Base-by-base conservation (phyloP, 2,888 invertebrate species). In the Electrophaes corylata region DNA sequence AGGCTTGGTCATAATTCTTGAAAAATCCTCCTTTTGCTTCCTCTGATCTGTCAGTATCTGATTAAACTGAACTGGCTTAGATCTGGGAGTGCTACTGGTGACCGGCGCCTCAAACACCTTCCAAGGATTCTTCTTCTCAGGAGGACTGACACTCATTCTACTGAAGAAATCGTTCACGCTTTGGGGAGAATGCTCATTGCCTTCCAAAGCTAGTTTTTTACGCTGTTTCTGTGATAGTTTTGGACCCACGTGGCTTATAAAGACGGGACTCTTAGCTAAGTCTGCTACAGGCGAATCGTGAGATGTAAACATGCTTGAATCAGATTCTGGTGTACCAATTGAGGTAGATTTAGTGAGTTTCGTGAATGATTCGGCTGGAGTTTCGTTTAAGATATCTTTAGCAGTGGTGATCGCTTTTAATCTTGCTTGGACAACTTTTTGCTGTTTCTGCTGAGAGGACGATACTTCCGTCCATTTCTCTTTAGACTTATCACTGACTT, bases 31-130 rank as follows among this genome's bases (percentile, higher is more conserved):
- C 62, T 94, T 94, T 74, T 95, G 95, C 52, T 95, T 94, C 69
- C 92, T 93, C 81, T 97, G 96, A 69, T 95, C 95, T 11, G 94
- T 94, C 49, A 96, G 88, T 62, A 97, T 96, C 62, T 91, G 83
- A 65, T 90, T 81, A 56, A 91, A 91, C 60, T 85, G 83, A 48
- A 90, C 73, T 1, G 82, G 62, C 62, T 84, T 87, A 0, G 76
- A 74, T 53, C 72, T 94, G 83, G 61, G 93, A 72, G 79, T 88
- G 75, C 78, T 91, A 66, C 75, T 83, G 5, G 83, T 81, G 0
- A 79, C 57, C 2, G 82, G 83, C 0, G 65, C 66, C 60, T 86
- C 86, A 55, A 74, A 78, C 23, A 83, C 83, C 66, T 83, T 92
- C 90, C 84, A 91, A 0, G 86, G 93, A 75, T 88, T 93, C 81